A percentile compares a stretch with the other conserved stretches of the same genome.
Evolutionary conservation across 2,113 vertebrate species (phyloP).

Genomic region (Notechis scutatus): DNA sequence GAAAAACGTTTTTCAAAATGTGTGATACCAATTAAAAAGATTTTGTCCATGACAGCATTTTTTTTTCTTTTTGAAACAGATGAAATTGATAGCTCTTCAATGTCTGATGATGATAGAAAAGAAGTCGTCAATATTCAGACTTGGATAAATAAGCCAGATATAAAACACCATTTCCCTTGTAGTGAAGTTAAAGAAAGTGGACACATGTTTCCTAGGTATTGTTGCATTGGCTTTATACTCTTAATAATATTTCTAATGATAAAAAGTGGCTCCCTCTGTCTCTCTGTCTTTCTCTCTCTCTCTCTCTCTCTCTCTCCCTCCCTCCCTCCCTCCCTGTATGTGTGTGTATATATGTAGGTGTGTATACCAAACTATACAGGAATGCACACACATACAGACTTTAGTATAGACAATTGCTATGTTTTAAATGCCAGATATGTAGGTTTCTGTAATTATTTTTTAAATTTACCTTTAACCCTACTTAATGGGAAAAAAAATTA

Average conservation of each 20-base stretch:
- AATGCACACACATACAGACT: background rate
- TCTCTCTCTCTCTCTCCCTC: too few species aligned
- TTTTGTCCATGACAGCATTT: background rate
- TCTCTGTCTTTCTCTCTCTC: too few species aligned
- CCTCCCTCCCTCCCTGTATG: too few species aligned
- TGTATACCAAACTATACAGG: background rate
- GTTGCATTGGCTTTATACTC: background rate
- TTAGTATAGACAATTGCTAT: background rate
- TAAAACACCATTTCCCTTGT: slow-evolving; percentile 93
- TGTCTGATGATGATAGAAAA: slow-evolving; percentile 96
- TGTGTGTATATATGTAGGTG: background rate
- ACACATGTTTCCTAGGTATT: slow-evolving; percentile 96
- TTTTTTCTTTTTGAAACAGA: slow-evolving; percentile 70
- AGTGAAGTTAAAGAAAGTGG: slow-evolving; percentile 97
- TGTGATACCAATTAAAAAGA: background rate
- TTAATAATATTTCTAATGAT: background rate
- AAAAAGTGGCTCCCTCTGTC: background rate
- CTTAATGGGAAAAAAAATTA: background rate
- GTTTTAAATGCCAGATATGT: background rate
- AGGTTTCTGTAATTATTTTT: background rate
- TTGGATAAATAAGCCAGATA: slow-evolving; percentile 96
- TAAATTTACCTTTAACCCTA: background rate
- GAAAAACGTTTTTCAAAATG: background rate
- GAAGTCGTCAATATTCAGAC: slow-evolving; percentile 97
- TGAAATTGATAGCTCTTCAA: slow-evolving; percentile 97